These are phyloP conservation scores for Mycalesis mineus DNA, from an alignment of 2,888 invertebrate species.

Conservation along the genomic window DNA sequence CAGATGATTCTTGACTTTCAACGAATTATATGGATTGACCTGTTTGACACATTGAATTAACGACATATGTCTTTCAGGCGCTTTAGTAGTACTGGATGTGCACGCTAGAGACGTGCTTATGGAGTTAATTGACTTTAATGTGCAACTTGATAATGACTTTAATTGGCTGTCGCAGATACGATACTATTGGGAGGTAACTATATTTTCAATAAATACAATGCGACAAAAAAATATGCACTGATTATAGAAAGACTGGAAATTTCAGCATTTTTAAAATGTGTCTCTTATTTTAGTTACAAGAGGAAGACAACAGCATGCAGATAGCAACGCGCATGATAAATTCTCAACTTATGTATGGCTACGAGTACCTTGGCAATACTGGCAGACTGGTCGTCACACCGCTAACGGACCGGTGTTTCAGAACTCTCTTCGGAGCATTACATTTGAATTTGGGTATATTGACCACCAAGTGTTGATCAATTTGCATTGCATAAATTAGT, in stretches of 20 bases:
- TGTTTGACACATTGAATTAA: no score
- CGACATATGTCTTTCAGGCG: conserved; percentile 75
- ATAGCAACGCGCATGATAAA: conserved; percentile 93
- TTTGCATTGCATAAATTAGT: no score
- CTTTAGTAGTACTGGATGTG: conserved; percentile 94
- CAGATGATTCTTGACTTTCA: no score
- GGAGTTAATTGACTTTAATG: conserved; percentile 81
- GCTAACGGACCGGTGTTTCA: conserved; percentile 93
- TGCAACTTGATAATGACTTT: conserved; percentile 87
- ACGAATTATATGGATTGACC: no score
- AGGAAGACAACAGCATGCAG: conserved; percentile 62
- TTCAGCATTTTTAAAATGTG: background rate
- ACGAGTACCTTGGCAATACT: conserved; percentile 96
- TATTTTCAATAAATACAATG: no score
- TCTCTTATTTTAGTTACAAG: conserved; percentile 60
- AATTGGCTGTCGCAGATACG: conserved; percentile 90
- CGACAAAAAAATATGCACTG: no score
- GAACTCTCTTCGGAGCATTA: conserved; percentile 94
- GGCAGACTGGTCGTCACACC: conserved; percentile 94
- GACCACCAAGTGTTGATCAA: no score
- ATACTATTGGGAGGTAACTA: conserved; percentile 87
- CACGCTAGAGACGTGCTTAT: conserved; percentile 93
- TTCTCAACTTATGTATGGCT: conserved; percentile 91
- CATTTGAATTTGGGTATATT: conserved; percentile 87
- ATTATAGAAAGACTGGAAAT: no score